phyloP scores from a whole-genome alignment of 1,140 invertebrate species.

The Augochlora pura region DNA sequence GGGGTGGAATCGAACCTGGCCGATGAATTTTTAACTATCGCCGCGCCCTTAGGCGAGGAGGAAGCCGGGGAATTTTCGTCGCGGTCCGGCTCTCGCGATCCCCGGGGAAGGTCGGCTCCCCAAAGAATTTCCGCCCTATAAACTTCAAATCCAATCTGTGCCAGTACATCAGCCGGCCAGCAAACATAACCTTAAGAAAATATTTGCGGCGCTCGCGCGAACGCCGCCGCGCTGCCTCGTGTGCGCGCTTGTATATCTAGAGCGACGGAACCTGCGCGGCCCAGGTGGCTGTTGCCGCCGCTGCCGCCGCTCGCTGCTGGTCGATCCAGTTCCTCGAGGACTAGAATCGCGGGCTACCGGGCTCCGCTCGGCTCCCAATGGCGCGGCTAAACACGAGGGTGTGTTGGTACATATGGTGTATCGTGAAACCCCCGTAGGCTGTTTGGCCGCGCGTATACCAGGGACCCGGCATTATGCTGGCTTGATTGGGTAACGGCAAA shows the following conservation, averaged over 20 bases:
- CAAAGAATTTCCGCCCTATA: constrained; percentile 78
- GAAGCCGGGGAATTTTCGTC: constrained; percentile 34
- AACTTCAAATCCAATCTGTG: constrained; percentile 80
- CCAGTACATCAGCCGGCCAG: constrained; percentile 72
- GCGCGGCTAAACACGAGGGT: constrained; percentile 37
- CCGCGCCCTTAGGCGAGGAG: not conserved
- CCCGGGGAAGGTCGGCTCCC: constrained; percentile 48
- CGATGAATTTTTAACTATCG: constrained; percentile 46
- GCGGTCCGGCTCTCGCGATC: constrained; percentile 14
- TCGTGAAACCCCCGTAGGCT: constrained; percentile 74
- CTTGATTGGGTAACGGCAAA: constrained; percentile 79
- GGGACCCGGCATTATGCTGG: constrained; percentile 75
- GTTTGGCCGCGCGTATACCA: constrained; percentile 72
- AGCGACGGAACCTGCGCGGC: constrained; percentile 23
- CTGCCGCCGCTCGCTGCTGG: constrained; percentile 18
- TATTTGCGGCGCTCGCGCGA: constrained; percentile 39
- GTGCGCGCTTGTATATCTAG: not conserved
- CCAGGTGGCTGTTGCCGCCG: constrained; percentile 25
- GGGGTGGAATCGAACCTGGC: constrained; percentile 8
- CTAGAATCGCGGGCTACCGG: constrained; percentile 22
- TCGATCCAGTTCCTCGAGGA: constrained; percentile 25
- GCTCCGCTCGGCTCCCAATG: constrained; percentile 19
- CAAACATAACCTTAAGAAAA: constrained; percentile 76
- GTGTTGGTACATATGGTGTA: constrained; percentile 69
- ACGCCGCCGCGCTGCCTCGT: not conserved